Percentiles rank a stretch among this genome's conserved stretches.
Conservation (phyloP, 2,797 vertebrate species). For the Crocodylus rhombifer region DNA sequence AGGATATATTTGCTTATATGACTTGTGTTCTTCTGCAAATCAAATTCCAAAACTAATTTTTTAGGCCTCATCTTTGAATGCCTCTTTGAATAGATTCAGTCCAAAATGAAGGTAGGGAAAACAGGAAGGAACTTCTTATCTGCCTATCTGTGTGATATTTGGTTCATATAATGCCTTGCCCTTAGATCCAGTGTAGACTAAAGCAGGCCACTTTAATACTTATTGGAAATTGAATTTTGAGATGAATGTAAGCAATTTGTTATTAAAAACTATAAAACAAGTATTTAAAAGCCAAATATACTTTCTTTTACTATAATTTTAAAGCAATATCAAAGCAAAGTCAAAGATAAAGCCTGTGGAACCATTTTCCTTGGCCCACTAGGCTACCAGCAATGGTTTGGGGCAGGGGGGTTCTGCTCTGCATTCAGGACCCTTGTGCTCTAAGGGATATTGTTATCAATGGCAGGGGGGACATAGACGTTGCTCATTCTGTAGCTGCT, state of each 20-base stretch:
- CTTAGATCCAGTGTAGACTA: background rate
- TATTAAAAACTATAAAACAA: slow-evolving; percentile 4
- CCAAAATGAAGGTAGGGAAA: background rate
- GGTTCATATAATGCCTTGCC: background rate
- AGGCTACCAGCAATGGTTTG: no score
- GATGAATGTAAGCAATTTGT: background rate
- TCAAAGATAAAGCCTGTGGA: no score
- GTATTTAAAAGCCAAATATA: slow-evolving; percentile 2
- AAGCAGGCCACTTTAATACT: background rate
- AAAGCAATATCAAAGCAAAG: no score
- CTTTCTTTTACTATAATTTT: slow-evolving; percentile 1
- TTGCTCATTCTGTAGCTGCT: no score
- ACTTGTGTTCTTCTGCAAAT: background rate
- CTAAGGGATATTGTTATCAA: no score
- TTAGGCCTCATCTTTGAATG: background rate
- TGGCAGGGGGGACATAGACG: no score
- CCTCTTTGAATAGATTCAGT: slow-evolving; percentile 17
- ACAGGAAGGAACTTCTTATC: background rate
- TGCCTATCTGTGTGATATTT: background rate
- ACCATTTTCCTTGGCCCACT: no score
- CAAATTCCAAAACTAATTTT: background rate
- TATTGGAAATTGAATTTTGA: slow-evolving; percentile 15
- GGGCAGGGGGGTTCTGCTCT: no score
- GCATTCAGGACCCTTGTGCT: no score
- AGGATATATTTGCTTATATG: background rate